Evolutionary conservation across 1,140 invertebrate genomes (phyloP), one percentile per base, ranked within the genome.

Genomic region (Planococcus citri): DNA sequence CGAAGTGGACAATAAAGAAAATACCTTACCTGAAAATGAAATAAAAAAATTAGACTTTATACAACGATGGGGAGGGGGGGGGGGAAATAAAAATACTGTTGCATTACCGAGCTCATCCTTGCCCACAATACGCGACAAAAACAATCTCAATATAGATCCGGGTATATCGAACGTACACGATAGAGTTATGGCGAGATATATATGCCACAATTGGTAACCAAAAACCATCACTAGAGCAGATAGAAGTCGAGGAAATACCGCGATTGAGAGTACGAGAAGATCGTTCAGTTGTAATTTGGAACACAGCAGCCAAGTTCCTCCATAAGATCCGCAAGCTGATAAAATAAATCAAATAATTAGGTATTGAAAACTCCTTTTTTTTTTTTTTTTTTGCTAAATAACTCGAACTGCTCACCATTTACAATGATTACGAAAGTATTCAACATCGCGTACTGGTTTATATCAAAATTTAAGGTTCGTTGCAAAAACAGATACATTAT

Each of bases 21-120:
- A 72, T 61, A 72, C 60, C 37, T 72, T 72, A 20, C 71, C 71
- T 72, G 57, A n/a, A 69, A 69, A 33, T 33, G 29, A n/a, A n/a
- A n/a, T n/a, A n/a, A n/a, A 33, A 33, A 33, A 33, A 3, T 12
- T 12, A 33, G 29, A 6, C 29, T 6, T 33, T 3, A 33, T 33
- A 33, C 29, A 33, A 33, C 12, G 29, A 33, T 6, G 3, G 12
- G 3, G 12, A 33, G 12, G 12, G 3, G 3, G 29, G 12, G 29
- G 3, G 29, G 12, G 12, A 33, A 6, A 33, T 33, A 33, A 33
- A 33, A 33, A 33, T 33, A 33, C 12, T 3, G 10, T 3, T 17
- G 4, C 17, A 20, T 51, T 51, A 51, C 41, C 41, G 41, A 51
- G 41, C 17, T 51, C 41, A 51, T 51, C 41, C 17, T 51, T 51